Conservation (phyloP, 2,113 vertebrate species). For the Rhinichthys klamathensis region DNA sequence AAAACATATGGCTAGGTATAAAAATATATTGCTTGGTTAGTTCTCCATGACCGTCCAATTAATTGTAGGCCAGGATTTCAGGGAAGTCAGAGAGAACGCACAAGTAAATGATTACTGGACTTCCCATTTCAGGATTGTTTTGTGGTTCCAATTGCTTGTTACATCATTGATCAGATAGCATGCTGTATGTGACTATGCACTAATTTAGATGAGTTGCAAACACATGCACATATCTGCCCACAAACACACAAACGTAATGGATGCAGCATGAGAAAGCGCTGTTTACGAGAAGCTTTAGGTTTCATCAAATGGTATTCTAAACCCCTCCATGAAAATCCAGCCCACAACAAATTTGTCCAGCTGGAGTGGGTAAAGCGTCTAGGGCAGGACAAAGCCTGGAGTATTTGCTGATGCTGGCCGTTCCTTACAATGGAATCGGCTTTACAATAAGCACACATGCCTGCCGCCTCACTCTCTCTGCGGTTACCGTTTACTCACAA, state of each 20-base stretch:
- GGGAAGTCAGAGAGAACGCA: constrained; percentile 26
- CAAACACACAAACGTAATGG: constrained; percentile 57
- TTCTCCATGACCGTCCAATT: constrained; percentile 44
- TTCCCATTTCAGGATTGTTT: neutral
- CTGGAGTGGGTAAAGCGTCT: constrained; percentile 36
- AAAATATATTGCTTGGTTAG: constrained; percentile 52
- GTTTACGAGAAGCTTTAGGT: constrained; percentile 22
- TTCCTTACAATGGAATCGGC: constrained; percentile 47
- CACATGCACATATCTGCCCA: neutral
- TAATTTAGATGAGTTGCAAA: neutral
- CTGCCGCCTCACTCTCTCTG: neutral
- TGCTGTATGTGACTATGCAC: neutral
- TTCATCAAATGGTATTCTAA: constrained; percentile 14
- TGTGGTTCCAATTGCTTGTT: neutral
- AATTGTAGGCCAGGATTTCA: constrained; percentile 33
- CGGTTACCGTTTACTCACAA: neutral
- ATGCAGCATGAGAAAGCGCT: constrained; percentile 32
- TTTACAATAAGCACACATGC: constrained; percentile 42
- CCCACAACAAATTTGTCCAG: constrained; percentile 49
- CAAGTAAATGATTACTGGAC: neutral
- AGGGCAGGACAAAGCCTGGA: constrained; percentile 22
- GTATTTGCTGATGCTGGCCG: constrained; percentile 53
- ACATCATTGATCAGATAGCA: neutral
- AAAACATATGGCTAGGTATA: constrained; percentile 58
- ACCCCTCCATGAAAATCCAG: constrained; percentile 29